These are phyloP conservation scores for Enteromius afrohamiltoni DNA, from an alignment of 2,797 vertebrate species.

Conservation along the genomic window DNA sequence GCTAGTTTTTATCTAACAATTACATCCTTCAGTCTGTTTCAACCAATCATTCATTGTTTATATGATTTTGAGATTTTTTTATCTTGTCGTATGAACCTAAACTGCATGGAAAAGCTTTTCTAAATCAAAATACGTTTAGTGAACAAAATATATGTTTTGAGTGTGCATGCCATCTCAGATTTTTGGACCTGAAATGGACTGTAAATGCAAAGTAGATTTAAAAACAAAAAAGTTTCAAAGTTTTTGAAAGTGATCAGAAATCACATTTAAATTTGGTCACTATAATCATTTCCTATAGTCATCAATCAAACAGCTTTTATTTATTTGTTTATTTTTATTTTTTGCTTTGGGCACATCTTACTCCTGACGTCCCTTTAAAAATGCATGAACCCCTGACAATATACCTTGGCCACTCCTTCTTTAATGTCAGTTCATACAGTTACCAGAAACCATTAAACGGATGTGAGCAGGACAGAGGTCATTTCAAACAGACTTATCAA, in stretches of 20 bases:
- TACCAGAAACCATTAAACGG: slow-evolving; percentile 31
- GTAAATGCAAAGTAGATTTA: background rate
- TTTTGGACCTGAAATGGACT: background rate
- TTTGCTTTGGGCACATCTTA: background rate
- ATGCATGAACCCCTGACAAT: background rate
- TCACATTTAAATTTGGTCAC: background rate
- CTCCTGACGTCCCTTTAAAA: background rate
- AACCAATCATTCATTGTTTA: background rate
- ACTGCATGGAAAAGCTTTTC: background rate
- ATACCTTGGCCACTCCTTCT: slow-evolving; percentile 19
- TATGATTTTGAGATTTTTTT: too few species aligned
- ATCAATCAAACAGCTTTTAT: background rate
- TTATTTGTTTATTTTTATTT: background rate
- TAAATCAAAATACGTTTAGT: background rate
- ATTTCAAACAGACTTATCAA: slow-evolving; percentile 52
- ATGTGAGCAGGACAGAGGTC: slow-evolving; percentile 48
- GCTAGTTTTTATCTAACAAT: background rate
- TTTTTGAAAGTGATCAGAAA: background rate
- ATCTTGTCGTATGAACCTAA: background rate
- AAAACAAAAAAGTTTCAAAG: background rate
- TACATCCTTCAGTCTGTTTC: background rate
- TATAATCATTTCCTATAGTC: background rate
- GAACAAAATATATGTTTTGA: background rate
- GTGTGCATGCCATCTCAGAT: background rate
- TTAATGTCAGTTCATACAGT: slow-evolving; percentile 36